Conservation (phyloP, 2,113 vertebrate species). For the Anolis carolinensis region DNA sequence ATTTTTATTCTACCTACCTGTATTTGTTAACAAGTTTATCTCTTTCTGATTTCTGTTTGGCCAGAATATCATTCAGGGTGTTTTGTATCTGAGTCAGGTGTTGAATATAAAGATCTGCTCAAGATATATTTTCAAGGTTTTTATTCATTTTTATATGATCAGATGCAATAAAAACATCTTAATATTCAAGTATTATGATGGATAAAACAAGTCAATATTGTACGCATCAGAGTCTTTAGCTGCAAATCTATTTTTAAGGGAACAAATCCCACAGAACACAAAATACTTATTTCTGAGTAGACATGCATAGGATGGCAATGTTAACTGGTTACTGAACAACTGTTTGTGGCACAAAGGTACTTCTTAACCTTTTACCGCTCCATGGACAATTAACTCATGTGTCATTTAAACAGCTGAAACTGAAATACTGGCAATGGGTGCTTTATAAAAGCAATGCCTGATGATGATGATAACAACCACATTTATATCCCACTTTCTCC, state of each 20-base stretch:
- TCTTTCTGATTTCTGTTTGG: conserved; percentile 73
- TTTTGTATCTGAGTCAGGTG: conserved; percentile 69
- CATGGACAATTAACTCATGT: not conserved
- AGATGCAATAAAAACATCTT: not conserved
- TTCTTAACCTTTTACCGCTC: not conserved
- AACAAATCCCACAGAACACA: not conserved
- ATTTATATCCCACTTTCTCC: too few species aligned
- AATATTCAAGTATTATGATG: not conserved
- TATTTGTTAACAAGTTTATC: conserved; percentile 78
- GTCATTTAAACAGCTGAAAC: not conserved
- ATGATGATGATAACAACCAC: too few species aligned
- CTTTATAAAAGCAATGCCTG: not conserved
- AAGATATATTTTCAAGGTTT: conserved; percentile 41
- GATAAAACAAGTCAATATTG: not conserved
- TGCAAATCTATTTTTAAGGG: not conserved
- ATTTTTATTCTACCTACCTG: conserved; percentile 65
- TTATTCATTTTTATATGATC: not conserved
- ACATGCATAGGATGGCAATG: not conserved
- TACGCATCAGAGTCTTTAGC: not conserved
- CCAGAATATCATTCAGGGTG: conserved; percentile 72
- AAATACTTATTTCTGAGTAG: not conserved
- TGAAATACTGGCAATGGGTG: not conserved
- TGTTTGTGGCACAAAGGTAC: not conserved
- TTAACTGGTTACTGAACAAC: not conserved
- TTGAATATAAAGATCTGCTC: conserved; percentile 57